A percentile compares a stretch with the other conserved stretches of the same genome.
Evolutionary conservation across 2,888 invertebrate species (phyloP).

Genomic region (Baronia brevicornis): DNA sequence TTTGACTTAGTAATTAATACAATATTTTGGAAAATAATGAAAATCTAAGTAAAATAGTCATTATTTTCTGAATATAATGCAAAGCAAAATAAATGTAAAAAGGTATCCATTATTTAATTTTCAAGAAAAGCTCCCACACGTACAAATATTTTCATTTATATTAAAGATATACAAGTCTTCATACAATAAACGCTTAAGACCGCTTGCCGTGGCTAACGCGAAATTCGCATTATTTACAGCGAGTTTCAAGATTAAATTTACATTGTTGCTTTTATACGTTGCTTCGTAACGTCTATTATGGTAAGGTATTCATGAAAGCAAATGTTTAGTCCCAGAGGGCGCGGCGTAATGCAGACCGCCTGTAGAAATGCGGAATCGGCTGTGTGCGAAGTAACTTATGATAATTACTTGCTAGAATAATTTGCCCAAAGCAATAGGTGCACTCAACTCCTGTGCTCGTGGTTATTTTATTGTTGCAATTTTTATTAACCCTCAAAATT

Average conservation of each 20-base stretch:
- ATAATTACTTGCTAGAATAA: constrained; percentile 60
- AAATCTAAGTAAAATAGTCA: too few relatives aligned
- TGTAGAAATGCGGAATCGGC: constrained; percentile 41
- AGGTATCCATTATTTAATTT: constrained; percentile 6
- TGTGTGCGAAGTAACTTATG: constrained; percentile 53
- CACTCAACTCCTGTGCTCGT: constrained; percentile 19
- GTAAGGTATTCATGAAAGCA: constrained; percentile 68
- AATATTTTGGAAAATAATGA: too few relatives aligned
- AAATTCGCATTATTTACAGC: constrained; percentile 44
- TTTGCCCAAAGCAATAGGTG: constrained; percentile 36
- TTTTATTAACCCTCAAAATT: constrained; percentile 20
- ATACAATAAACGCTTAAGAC: constrained; percentile 21
- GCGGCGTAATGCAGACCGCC: constrained; percentile 32
- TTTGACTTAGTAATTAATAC: too few relatives aligned
- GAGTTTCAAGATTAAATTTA: constrained; percentile 64
- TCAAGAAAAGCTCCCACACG: constrained; percentile 6
- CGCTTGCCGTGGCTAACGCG: constrained; percentile 21
- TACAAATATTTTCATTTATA: constrained; percentile 15
- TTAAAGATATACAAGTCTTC: constrained; percentile 15
- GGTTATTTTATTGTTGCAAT: constrained; percentile 14
- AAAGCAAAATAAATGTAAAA: constrained; percentile 9
- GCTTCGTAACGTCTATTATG: constrained; percentile 52
- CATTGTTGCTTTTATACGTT: constrained; percentile 58
- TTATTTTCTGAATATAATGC: constrained; percentile 4
- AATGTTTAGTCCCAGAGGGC: constrained; percentile 58